phyloP scores from a whole-genome alignment of 2,888 invertebrate species.

The Sturmia bella region DNA sequence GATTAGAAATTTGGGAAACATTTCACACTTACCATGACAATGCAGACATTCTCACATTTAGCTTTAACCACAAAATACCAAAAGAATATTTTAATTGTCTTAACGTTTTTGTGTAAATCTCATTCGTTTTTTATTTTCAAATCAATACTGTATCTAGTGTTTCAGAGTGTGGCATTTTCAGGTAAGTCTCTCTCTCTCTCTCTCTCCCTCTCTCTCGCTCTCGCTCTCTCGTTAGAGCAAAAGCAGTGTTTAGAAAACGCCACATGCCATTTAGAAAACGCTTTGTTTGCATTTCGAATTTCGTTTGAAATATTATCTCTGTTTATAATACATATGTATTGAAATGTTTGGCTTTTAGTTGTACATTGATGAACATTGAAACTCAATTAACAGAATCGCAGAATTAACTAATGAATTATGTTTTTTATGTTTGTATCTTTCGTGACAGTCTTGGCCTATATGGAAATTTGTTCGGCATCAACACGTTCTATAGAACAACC shows the following conservation, averaged over 20 bases:
- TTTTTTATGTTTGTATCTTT: slow-evolving; percentile 57
- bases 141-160: slow-evolving; percentile 85
- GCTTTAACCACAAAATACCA: slow-evolving; percentile 40
- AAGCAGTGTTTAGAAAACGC: slow-evolving; percentile 59
- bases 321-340: slow-evolving; percentile 32
- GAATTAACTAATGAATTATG: slow-evolving; percentile 29
- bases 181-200: too few relatives aligned
- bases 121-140: slow-evolving; percentile 79
- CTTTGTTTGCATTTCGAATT: slow-evolving; percentile 42
- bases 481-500: slow-evolving; percentile 77
- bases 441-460: slow-evolving; percentile 93
- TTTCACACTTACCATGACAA: slow-evolving; percentile 1
- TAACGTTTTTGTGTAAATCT: slow-evolving; percentile 78
- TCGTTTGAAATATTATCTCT: too few relatives aligned
- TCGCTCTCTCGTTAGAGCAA: slow-evolving; percentile 24
- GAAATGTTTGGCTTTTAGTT: slow-evolving; percentile 50
- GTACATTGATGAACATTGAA: not conserved
- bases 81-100: slow-evolving; percentile 55
- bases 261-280: slow-evolving; percentile 60
- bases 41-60: slow-evolving; percentile 53
- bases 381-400: not conserved
- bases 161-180: slow-evolving; percentile 97
- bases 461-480: slow-evolving; percentile 96
- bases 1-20: too few relatives aligned
- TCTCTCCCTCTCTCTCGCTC: too few relatives aligned